A percentile compares a stretch with the other conserved stretches of the same genome.
Conservation (phyloP, 2,113 vertebrate species). For the Stomatorhinus ivindoensis region DNA sequence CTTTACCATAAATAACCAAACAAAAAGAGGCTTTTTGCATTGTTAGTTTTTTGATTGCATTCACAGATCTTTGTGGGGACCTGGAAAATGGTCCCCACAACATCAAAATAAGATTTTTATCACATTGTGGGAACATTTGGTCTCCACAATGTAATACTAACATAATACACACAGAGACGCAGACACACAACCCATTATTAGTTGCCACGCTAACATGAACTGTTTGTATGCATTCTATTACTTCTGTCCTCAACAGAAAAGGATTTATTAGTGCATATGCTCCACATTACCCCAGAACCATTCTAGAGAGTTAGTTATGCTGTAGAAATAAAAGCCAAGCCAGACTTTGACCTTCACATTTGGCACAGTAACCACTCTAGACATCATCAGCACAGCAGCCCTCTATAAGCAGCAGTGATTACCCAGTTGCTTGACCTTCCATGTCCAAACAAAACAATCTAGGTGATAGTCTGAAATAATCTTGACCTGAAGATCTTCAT, state of each 20-base stretch:
- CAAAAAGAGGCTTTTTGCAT: too few species aligned
- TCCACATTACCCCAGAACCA: not conserved
- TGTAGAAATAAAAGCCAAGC: not conserved
- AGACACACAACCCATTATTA: not conserved
- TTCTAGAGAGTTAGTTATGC: not conserved
- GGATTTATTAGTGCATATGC: not conserved
- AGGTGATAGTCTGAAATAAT: not conserved
- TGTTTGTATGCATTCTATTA: not conserved
- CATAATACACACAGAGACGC: too few species aligned
- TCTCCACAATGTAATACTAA: too few species aligned
- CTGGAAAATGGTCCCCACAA: too few species aligned
- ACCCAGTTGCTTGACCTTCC: not conserved
- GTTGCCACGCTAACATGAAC: not conserved
- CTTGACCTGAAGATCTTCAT: not conserved
- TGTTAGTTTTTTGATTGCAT: too few species aligned
- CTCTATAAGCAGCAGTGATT: not conserved
- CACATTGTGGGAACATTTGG: too few species aligned
- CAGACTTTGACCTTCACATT: not conserved
- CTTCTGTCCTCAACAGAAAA: not conserved
- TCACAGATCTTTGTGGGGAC: too few species aligned
- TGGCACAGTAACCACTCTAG: not conserved
- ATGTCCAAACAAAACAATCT: not conserved
- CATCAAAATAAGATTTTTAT: too few species aligned
- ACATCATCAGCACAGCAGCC: not conserved
- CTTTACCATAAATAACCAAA: too few species aligned